These are phyloP conservation scores for Halisarca cf. caerulea DNA, from an alignment of 37 sponge, comb jelly and placozoan genomes.

Conservation along the genomic window DNA sequence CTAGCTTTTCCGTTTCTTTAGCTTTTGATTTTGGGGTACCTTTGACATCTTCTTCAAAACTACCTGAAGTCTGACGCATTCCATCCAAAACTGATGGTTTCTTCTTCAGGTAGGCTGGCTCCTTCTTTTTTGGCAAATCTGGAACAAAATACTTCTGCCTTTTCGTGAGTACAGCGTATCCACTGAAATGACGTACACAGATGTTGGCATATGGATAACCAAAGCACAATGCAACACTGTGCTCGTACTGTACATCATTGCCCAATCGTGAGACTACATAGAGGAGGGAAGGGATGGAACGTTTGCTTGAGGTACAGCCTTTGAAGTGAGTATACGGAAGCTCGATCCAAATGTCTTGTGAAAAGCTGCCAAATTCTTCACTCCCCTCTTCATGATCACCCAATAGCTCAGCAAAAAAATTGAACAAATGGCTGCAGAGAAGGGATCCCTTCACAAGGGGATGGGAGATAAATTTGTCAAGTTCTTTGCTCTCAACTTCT, in stretches of 20 bases:
- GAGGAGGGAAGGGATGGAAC: background rate
- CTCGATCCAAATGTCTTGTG: background rate
- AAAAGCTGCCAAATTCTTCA: background rate
- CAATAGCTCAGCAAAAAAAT: background rate
- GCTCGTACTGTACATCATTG: background rate
- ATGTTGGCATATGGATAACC: conserved; percentile 14
- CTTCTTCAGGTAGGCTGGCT: too few species aligned
- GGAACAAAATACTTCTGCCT: too few species aligned
- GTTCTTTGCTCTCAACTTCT: background rate
- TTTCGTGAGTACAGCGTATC: too few species aligned
- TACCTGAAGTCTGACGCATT: too few species aligned
- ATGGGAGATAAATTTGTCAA: too few species aligned
- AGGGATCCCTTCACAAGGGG: too few species aligned
- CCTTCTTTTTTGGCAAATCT: too few species aligned
- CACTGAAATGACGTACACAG: background rate
- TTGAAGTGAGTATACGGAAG: background rate
- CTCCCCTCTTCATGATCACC: background rate
- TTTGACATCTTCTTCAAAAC: too few species aligned
- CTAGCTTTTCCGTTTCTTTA: too few species aligned
- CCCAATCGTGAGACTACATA: background rate
- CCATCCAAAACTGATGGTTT: too few species aligned
- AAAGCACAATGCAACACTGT: background rate
- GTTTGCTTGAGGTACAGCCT: background rate
- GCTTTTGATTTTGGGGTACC: too few species aligned
- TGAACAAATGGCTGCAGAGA: background rate